phyloP scores from a whole-genome alignment of 2,113 vertebrate genomes.

The Saccopteryx bilineata region DNA sequence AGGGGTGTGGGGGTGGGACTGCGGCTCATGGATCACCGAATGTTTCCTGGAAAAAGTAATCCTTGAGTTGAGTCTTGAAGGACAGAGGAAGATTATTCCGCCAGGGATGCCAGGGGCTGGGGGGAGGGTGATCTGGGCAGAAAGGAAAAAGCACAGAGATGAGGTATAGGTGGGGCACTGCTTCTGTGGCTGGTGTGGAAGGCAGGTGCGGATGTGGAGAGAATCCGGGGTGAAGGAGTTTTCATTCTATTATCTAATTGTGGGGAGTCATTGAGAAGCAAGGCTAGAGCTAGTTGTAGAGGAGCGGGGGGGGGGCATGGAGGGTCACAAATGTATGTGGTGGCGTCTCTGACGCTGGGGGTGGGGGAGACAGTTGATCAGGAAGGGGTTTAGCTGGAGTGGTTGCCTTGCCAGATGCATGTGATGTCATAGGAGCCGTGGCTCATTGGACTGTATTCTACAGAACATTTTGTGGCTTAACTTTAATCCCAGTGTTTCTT shows the following conservation, averaged over 20 bases:
- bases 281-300: not conserved
- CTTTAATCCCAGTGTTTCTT: slow-evolving; percentile 1
- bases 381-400: not conserved
- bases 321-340: not conserved
- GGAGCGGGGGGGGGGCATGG: too few relatives aligned
- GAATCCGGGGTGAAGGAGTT: not conserved
- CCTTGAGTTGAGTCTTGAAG: not conserved
- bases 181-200: not conserved
- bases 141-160: not conserved
- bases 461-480: not conserved
- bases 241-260: not conserved
- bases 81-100: not conserved
- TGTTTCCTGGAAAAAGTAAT: not conserved
- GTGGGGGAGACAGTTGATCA: not conserved
- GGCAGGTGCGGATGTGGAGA: not conserved
- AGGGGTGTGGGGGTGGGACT: not conserved
- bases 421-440: not conserved
- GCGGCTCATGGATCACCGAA: too few relatives aligned
- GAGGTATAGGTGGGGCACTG: too few relatives aligned
- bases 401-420: too few relatives aligned
- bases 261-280: not conserved
- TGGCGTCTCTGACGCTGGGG: not conserved
- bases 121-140: not conserved
- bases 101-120: not conserved
- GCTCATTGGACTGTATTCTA: not conserved